Evolutionary conservation across 2,113 vertebrate genomes (phyloP).

Genomic region (Camelus bactrianus): DNA sequence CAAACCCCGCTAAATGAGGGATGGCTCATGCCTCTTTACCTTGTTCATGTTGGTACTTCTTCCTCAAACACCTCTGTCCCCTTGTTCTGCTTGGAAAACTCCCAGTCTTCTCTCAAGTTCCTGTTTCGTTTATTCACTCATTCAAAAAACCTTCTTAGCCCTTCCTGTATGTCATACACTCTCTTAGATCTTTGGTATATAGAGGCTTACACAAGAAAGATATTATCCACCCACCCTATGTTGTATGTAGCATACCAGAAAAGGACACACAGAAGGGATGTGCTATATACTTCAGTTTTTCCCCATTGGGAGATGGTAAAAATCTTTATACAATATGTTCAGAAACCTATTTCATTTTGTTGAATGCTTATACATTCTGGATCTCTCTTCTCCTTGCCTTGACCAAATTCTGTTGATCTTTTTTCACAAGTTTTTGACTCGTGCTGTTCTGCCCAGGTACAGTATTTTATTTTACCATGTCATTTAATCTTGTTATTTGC

Average conservation of each 20-base stretch:
- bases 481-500: conserved; percentile 1
- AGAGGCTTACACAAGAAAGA: neutral
- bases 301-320: neutral
- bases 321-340: neutral
- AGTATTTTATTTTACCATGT: neutral
- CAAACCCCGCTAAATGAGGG: neutral
- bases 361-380: neutral
- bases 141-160: neutral
- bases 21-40: neutral
- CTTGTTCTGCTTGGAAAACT: neutral
- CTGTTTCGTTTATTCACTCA: neutral
- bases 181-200: neutral
- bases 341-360: neutral
- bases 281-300: neutral
- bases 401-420: neutral
- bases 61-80: neutral
- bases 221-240: neutral
- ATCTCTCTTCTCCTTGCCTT: neutral
- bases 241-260: neutral
- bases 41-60: neutral
- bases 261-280: neutral
- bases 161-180: neutral
- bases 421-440: neutral
- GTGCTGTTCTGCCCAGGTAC: neutral
- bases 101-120: neutral